phyloP scores from a whole-genome alignment of 2,797 vertebrate species.

The Hyperoplus lanceolatus region DNA sequence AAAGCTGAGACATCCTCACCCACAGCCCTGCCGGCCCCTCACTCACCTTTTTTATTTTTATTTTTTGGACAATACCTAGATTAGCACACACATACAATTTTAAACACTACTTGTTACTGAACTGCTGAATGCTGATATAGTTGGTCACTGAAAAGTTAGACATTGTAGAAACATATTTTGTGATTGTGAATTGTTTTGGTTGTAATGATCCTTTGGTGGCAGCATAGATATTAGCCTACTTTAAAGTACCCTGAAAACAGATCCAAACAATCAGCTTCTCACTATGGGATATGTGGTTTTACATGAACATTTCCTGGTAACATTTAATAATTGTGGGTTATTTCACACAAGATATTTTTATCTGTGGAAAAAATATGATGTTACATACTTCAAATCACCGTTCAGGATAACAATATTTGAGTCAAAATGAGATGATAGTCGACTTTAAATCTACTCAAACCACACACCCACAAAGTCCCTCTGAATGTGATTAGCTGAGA shows the following conservation, averaged over 20 bases:
- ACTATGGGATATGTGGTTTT: background rate
- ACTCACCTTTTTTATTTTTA: conserved; percentile 33
- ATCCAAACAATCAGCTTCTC: conserved; percentile 2
- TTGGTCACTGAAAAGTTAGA: conserved; percentile 21
- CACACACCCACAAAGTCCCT: background rate
- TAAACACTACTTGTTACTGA: conserved; percentile 36
- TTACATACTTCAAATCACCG: background rate
- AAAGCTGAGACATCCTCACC: conserved; percentile 83
- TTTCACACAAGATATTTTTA: background rate
- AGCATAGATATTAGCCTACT: conserved; percentile 1
- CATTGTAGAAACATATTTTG: conserved; percentile 36
- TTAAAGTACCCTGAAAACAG: conserved; percentile 25
- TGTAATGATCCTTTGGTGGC: conserved; percentile 3
- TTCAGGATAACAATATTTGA: conserved; percentile 5
- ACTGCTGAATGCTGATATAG: conserved; percentile 46
- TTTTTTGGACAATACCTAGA: conserved; percentile 21
- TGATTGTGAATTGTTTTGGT: conserved; percentile 34
- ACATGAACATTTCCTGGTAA: background rate
- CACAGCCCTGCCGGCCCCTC: conserved; percentile 61
- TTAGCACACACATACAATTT: conserved; percentile 20
- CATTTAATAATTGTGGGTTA: background rate
- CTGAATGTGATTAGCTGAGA: background rate
- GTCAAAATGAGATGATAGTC: background rate
- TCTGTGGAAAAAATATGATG: too few species aligned
- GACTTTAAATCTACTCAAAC: background rate